Evolutionary conservation across 2,797 vertebrate genomes (phyloP), one percentile per base, ranked within the genome.

Genomic region (Helicolenus hilgendorfi): DNA sequence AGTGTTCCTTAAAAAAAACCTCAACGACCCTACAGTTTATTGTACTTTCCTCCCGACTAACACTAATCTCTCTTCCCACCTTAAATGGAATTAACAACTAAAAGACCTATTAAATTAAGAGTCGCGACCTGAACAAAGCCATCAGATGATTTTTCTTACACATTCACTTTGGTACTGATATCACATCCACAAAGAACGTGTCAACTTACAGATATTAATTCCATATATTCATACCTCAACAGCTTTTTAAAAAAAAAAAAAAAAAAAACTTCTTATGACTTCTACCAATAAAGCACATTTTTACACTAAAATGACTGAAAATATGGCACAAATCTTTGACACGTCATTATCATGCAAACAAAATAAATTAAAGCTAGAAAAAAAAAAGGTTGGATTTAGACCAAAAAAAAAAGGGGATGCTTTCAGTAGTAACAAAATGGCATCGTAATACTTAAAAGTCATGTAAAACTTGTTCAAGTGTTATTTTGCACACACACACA

Each of bases 391-490:
- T 96, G 92, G 95, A 88, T 92, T 95, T 88, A 94, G 92, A 97
- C 94, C 89, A 94, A 94, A 79, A 92, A 69, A 72, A 90, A 96
- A n/a, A n/a, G n/a, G 38, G 90, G 95, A 93, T 90, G 92, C 88
- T 85, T 96, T 98, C 97, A 98, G 96, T 97, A 98, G 96, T 98
- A 98, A 98, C 98, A 98, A 98, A 98, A 98, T 98, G 97, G 98
- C 97, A 97, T 96, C 89, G 87, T 97, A 98, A 97, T 98, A 98
- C 93, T 95, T 94, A 98, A 49, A 49, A 97, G 93, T 81, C 31
- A 97, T 97, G 97, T 92, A 97, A 98, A 98, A 98, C 94, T 97
- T 98, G 96, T 98, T 98, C 98, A 98, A 98, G 98, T 98, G 97
- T 98, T 97, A 95, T 93, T 94, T 77, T 93, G 97, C 94, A 93